Conservation (phyloP, 2,113 vertebrate genomes). For the Chloroceryle aenea region DNA sequence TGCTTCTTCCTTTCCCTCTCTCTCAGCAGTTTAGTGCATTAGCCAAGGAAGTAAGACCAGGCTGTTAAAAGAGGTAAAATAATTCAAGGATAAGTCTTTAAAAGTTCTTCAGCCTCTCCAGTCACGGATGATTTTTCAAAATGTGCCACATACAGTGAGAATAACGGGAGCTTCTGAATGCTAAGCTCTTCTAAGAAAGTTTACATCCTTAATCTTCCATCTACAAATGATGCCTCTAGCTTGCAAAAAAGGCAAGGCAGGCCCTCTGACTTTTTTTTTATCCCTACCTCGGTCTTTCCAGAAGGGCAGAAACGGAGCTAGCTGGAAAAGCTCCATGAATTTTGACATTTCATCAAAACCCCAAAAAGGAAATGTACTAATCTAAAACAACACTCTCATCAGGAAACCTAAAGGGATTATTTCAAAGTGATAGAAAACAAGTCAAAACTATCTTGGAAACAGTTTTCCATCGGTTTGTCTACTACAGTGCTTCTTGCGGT, state of each 20-base stretch:
- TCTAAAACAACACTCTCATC: not conserved
- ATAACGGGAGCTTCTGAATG: not conserved
- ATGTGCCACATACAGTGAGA: not conserved
- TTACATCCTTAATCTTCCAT: not conserved
- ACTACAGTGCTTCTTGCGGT: not conserved
- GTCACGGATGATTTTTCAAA: not conserved
- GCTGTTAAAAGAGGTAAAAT: not conserved
- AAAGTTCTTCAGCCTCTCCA: not conserved
- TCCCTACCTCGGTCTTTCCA: not conserved
- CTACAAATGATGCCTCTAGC: not conserved
- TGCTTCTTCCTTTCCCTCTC: not conserved
- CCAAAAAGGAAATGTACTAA: not conserved
- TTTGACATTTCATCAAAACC: not conserved
- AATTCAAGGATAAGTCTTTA: not conserved
- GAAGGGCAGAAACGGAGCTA: not conserved
- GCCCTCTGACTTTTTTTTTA: not conserved
- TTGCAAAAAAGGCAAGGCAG: not conserved
- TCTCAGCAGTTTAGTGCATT: not conserved
- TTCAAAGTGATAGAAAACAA: not conserved
- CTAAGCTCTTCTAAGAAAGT: not conserved
- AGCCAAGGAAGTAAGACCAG: not conserved
- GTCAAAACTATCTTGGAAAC: not conserved
- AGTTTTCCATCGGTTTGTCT: not conserved
- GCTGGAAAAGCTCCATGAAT: not conserved
- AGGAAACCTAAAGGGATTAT: not conserved